Evolutionary conservation across 2,888 invertebrate species (phyloP).

Genomic region (Entomobrya multifasciata): DNA sequence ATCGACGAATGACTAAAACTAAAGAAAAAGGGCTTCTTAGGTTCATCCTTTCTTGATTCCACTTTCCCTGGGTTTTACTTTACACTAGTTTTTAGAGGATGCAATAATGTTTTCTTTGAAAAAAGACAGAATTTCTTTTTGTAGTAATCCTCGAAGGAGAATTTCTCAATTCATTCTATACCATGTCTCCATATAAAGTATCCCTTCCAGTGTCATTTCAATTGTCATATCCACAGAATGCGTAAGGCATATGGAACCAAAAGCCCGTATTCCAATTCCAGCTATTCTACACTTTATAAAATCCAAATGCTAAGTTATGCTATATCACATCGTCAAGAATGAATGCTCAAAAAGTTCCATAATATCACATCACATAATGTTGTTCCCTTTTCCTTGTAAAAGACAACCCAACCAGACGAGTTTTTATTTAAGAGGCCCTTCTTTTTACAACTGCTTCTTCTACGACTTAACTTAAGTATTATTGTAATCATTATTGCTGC

Average conservation of each 20-base stretch:
- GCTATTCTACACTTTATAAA: conserved; percentile 58
- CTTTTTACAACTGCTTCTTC: conserved; percentile 9
- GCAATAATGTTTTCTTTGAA: background rate
- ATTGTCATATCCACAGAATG: conserved; percentile 28
- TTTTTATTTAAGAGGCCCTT: conserved; percentile 16
- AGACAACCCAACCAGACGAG: background rate
- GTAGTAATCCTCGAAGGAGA: conserved; percentile 38
- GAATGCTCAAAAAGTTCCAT: conserved; percentile 1
- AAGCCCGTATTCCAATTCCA: too few relatives aligned
- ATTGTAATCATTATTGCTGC: conserved; percentile 12
- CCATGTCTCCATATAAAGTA: background rate
- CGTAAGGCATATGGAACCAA: background rate
- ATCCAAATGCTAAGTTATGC: conserved; percentile 55
- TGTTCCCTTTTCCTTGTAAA: background rate
- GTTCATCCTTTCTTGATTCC: too few relatives aligned
- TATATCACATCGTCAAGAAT: conserved; percentile 32
- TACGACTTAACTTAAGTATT: background rate
- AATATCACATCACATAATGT: background rate
- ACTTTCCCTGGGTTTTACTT: too few relatives aligned
- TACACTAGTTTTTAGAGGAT: background rate
- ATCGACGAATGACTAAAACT: background rate
- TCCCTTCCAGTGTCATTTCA: conserved; percentile 41
- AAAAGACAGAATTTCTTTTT: conserved; percentile 15
- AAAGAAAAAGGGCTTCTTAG: background rate
- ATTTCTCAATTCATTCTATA: conserved; percentile 43